Percentiles rank a stretch among this genome's conserved stretches.
Conservation (phyloP, 2,888 invertebrate species). For the Campoplex nolae region DNA sequence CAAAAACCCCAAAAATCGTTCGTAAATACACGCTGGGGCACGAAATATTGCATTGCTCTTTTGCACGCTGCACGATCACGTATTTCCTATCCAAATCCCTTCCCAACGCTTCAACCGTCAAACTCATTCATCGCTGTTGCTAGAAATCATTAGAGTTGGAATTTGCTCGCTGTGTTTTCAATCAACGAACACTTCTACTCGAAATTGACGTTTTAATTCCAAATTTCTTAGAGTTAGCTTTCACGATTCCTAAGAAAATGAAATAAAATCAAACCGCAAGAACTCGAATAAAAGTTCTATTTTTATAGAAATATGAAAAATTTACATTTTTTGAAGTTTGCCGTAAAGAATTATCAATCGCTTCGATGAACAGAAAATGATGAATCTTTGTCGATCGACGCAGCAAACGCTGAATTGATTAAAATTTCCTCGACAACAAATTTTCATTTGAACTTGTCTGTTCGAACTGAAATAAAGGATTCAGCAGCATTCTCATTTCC, state of each 20-base stretch:
- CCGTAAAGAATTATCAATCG: not conserved
- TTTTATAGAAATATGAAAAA: not conserved
- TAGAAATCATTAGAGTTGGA: conserved; percentile 12
- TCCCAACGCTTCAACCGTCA: not conserved
- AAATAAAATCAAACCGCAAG: not conserved
- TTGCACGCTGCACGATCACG: conserved; percentile 35
- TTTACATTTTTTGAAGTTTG: not conserved
- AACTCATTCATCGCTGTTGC: not conserved
- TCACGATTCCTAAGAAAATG: not conserved
- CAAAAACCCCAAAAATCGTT: not conserved
- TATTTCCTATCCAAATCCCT: not conserved
- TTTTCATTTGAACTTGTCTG: not conserved
- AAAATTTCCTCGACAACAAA: too few species aligned
- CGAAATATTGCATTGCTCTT: conserved; percentile 18
- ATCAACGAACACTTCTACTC: not conserved
- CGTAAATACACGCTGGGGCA: not conserved
- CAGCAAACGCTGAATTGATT: too few species aligned
- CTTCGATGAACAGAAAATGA: not conserved
- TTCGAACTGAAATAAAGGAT: not conserved
- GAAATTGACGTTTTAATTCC: not conserved
- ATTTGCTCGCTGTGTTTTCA: not conserved
- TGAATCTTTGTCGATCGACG: too few species aligned
- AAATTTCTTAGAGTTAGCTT: too few species aligned
- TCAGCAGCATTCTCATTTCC: not conserved
- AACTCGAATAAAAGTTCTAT: not conserved